Base-by-base conservation (phyloP, 2,797 vertebrate species). In the Buceros bicornis region DNA sequence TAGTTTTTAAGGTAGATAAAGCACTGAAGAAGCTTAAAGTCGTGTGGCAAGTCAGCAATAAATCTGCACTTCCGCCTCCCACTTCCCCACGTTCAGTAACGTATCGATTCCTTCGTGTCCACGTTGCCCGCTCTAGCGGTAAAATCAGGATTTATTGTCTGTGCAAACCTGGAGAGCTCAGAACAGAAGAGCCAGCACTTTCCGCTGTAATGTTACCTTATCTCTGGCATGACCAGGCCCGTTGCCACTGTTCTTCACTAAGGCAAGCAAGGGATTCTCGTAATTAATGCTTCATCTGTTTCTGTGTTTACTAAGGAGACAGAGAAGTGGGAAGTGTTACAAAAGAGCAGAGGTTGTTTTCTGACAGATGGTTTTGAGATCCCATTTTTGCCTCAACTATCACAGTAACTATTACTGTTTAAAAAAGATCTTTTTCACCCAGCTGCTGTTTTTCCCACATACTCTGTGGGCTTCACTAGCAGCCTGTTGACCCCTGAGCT, bases 151-250 rank as follows among this genome's bases (percentile, higher is more conserved):
- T 90, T 94, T 65, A 82, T 78, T 79, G 87, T 78, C 93, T 40
- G 21, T 90, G 87, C 81, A 90, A 42, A 87, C 35, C 22, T 69
- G 8, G 61, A 73, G 80, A 89, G 78, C 92, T 84, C 67, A 51
- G 92, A 95, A 85, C 14, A 76, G 70, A 91, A 62, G 64, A 77
- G 61, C 58, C 65, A 93, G 94, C 78, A 74, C 79, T 92, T 90
- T 92, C 31, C 77, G 76, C 40, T 82, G 69, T 66, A 57, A 51
- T 37, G 16, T 10, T 86, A 22, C 71, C 60, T 91, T 72, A 43
- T 58, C 1, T 89, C 78, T 91, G 88, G 87, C 29, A 1, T 25
- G 57, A 35, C 37, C 87, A 79, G 87, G 25, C 81, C 79, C 45
- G 54, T 80, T 40, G 2, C 79, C 35, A 8, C 48, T 35, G 13